A percentile compares a stretch with the other conserved stretches of the same genome.
Conservation (phyloP, 1,140 invertebrate genomes). For the Eriocheir sinensis region DNA sequence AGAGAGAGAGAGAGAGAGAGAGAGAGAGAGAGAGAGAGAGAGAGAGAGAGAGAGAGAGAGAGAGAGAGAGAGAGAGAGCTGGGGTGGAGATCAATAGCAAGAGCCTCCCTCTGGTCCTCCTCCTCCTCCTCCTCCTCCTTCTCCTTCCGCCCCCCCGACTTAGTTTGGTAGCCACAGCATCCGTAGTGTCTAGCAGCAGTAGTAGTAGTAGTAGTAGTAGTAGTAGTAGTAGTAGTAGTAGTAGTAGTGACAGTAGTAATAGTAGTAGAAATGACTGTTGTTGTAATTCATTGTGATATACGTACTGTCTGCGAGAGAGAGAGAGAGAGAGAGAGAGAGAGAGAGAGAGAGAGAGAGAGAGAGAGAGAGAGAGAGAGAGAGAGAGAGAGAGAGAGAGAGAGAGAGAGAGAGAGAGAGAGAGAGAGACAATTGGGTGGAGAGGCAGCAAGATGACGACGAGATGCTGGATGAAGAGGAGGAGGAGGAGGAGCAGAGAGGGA, state of each 20-base stretch:
- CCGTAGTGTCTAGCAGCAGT: background rate
- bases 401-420: background rate
- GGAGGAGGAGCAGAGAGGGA: background rate
- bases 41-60: no score
- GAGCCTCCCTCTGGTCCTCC: background rate
- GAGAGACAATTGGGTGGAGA: background rate
- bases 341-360: background rate
- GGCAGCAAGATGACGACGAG: background rate
- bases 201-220: conserved; percentile 15
- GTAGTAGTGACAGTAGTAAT: conserved; percentile 2
- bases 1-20: no score
- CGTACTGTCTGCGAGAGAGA: background rate
- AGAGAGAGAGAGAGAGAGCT: no score
- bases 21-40: no score
- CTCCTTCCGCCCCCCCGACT: background rate
- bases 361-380: background rate
- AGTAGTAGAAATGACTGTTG: background rate
- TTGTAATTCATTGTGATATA: background rate
- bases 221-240: conserved; percentile 25
- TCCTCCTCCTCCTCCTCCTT: conserved; percentile 10
- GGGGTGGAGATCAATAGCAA: no score
- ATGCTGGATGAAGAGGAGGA: background rate
- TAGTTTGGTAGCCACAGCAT: conserved; percentile 23
- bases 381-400: no score
- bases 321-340: background rate